Evolutionary conservation across 2,113 vertebrate genomes (phyloP), one percentile per base, ranked within the genome.

Genomic region (Lepidothrix coronata): DNA sequence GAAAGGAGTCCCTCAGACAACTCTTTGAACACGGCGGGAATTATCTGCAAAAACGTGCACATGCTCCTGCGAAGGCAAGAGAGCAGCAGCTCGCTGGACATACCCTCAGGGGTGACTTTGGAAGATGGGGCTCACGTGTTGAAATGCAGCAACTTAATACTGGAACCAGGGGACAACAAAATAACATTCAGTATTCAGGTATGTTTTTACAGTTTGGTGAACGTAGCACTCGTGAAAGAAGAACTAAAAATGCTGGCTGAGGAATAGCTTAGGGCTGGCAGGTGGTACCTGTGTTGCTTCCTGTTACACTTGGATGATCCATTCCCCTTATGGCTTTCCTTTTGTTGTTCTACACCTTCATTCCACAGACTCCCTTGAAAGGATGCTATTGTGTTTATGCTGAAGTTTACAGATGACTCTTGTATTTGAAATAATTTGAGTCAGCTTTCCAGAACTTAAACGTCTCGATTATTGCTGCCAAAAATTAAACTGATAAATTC

Each of bases 21-120:
- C 86, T 97, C 98, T 6, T 91, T 99, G 84, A 99, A 97, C 97
- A 99, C 98, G 0, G 97, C 99, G 0, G 99, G 99, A 11, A 98
- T 99, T 39, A 98, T 99, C 73, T 99, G 99, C 96, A 99, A 98
- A 87, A 99, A 99, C 6, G 98, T 98, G 13, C 99, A 99, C 97
- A 97, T 99, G 98, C 94, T 99, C 31, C 98, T 99, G 28, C 97
- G 99, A 8, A 93, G 98, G n/a, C 98, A 98, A 44, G 99, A 99
- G 90, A 98, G 98, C 93, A 63, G 82, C 94, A 92, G 98, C 5
- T 98, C 98, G 0, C 92, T 98, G 68, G 99, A 99, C n/a, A 77
- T 97, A 9, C 95, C 98, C 11, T 92, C 98, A 0, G 88, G 98
- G 12, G 35, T 99, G 27, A 85, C 97, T 11, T 65, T 99, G 91